Base-by-base conservation (phyloP, 1,140 invertebrate genomes). In the Orius insidiosus region DNA sequence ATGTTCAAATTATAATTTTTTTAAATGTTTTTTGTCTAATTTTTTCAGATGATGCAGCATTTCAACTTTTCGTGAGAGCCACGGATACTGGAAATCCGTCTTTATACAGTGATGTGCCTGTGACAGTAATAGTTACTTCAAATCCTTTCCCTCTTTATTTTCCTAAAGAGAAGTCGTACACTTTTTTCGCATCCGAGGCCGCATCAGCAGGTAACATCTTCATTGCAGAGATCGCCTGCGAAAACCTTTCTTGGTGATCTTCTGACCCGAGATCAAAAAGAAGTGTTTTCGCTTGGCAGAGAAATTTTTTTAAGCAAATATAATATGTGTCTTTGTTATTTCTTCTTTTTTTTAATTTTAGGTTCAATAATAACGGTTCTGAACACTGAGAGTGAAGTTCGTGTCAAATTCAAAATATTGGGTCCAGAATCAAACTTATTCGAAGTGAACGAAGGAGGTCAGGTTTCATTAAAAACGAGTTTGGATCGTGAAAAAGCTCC, bases 11-110 rank as follows among this genome's bases (percentile, higher is more conserved):
- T 24, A 24, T 24, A 4, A 24, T 24, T 3, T 53, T 35, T 50
- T 2, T 16, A 10, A 40, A 38, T 44, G 46, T 45, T 32, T 24
- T 38, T 49, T 41, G 10, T 54, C 50, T 56, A 46, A 51, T 50
- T 54, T 49, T 68, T 68, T 46, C 63, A 85, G 83, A 76, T 59
- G 78, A 79, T 54, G 71, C 85, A 65, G 68, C 80, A 8, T 82
- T 85, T 59, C 85, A 92, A 65, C 79, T 93, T 55, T 94, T 93
- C 65, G 76, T 94, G 18, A 72, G 83, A 44, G 89, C 85, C 4
- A 72, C 72, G 45, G 88, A 95, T 63, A 69, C 69, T 53, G 85
- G 86, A 14, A 64, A 66, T 18, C 75, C 74, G 5, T 65, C 74
- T 9, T 59, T 71, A 16, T 74, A 87, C 62, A 71, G 75, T 30